Evolutionary conservation across 2,888 invertebrate genomes (phyloP), one percentile per base, ranked within the genome.

Genomic region (Neoitamus cyanurus): DNA sequence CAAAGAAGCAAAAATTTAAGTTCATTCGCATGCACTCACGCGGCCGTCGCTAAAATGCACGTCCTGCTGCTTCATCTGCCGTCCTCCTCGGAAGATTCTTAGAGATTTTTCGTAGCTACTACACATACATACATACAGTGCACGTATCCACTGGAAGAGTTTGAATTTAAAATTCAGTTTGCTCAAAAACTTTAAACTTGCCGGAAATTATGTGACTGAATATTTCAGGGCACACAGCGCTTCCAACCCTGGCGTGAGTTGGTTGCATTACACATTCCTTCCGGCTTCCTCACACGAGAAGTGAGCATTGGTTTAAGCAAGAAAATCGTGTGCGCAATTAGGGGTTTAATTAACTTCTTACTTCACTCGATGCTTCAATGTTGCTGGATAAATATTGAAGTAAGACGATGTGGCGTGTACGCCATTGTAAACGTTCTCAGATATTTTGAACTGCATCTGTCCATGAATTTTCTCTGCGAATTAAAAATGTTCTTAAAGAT

Each of bases 101-200:
- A 58, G 2, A 6, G 48, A 58, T 58, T 58, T 58, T 58, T 58
- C 58, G 25, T 5, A n/a, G n/a, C 3, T 42, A n/a, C n/a, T 42
- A 1, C n/a, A n/a, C n/a, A n/a, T n/a, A n/a, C n/a, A n/a, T n/a
- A n/a, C n/a, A n/a, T n/a, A 34, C 34, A 7, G 4, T 20, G 25
- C 58, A 48, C 11, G 20, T 36, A 3, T 36, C 20, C 9, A 5
- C 31, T 13, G 3, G 36, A 36, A 73, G 73, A 6, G 36, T 36
- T 73, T 36, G 20, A 34, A 73, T 73, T 58, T 73, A 73, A 73
- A 73, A 37, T 11, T 31, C 11, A 73, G 36, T 73, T 73, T 73
- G 37, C 20, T 70, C 7, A 73, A 73, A 20, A 73, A 73, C 31
- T 20, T 46, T 28, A 77, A 46, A 42, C 20, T 46, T 46, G n/a